Evolutionary conservation across 1,140 invertebrate genomes (phyloP).

Genomic region (Drosophila ogumai): DNA sequence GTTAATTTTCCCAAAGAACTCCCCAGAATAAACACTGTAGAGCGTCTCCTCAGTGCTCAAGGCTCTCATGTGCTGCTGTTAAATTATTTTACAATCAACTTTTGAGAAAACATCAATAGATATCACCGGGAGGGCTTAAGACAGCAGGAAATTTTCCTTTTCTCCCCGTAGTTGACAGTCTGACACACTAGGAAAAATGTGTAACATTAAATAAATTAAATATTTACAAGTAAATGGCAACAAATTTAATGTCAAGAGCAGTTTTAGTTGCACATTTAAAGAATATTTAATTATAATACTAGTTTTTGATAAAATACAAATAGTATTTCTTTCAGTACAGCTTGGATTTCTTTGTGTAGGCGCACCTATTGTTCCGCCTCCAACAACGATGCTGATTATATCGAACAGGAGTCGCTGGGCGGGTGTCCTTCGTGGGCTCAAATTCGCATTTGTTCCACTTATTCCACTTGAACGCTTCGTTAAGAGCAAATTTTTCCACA

Average conservation of each 20-base stretch:
- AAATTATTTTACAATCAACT: slow-evolving; percentile 64
- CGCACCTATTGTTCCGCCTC: slow-evolving; percentile 44
- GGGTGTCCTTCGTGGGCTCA: slow-evolving; percentile 21
- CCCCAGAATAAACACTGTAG: background rate
- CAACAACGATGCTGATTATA: slow-evolving; percentile 50
- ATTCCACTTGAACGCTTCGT: slow-evolving; percentile 76
- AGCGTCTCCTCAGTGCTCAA: background rate
- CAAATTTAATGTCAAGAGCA: background rate
- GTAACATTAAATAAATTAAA: background rate
- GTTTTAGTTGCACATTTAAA: background rate
- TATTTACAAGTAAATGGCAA: background rate
- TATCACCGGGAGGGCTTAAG: slow-evolving; percentile 32
- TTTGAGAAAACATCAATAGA: slow-evolving; percentile 49
- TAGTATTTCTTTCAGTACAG: slow-evolving; percentile 1
- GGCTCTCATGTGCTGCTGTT: slow-evolving; percentile 22
- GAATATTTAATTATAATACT: background rate
- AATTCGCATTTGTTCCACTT: slow-evolving; percentile 71
- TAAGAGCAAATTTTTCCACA: slow-evolving; percentile 69
- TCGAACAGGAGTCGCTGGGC: slow-evolving; percentile 3
- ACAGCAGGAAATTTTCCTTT: slow-evolving; percentile 16
- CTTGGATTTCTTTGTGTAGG: background rate
- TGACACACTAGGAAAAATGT: background rate
- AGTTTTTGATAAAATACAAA: too few species aligned
- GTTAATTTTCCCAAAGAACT: background rate
- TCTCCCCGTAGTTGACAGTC: slow-evolving; percentile 16